Evolutionary conservation across 2,113 vertebrate genomes (phyloP).

Genomic region (Equus quagga): DNA sequence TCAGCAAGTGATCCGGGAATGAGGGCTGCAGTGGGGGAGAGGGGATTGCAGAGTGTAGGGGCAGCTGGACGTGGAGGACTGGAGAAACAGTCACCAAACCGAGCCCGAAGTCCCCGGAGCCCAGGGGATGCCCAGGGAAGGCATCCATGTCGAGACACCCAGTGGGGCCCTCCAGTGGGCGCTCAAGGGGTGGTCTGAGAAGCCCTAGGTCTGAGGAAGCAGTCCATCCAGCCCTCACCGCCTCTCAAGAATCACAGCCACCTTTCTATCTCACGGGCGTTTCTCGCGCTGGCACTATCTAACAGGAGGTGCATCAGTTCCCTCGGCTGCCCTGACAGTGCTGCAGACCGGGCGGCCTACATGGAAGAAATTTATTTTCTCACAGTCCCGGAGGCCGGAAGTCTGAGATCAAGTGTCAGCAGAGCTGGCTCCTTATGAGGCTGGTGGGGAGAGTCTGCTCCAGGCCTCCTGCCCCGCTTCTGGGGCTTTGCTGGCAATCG

Average conservation of each 20-base stretch:
- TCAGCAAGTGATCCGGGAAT: fast-evolving
- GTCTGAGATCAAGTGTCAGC: background rate
- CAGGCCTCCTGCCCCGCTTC: background rate
- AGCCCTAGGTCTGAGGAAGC: background rate
- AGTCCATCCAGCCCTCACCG: fast-evolving
- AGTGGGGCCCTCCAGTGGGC: fast-evolving
- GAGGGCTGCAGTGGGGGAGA: background rate
- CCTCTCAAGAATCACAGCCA: fast-evolving
- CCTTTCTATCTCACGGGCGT: background rate
- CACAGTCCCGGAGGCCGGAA: background rate
- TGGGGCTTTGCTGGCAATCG: background rate
- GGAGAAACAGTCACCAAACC: background rate
- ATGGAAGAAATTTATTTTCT: fast-evolving
- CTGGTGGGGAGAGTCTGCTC: background rate
- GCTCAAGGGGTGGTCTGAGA: background rate
- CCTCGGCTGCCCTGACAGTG: fast-evolving
- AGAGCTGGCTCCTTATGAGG: fast-evolving
- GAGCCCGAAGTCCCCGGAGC: background rate
- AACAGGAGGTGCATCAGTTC: background rate
- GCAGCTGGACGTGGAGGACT: fast-evolving
- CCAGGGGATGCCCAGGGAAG: no score
- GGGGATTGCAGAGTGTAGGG: background rate
- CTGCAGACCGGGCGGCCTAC: fast-evolving
- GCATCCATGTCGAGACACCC: background rate
- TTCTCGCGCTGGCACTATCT: background rate